Evolutionary conservation across 2,888 invertebrate genomes (phyloP).

Genomic region (Polymixis flavicincta): DNA sequence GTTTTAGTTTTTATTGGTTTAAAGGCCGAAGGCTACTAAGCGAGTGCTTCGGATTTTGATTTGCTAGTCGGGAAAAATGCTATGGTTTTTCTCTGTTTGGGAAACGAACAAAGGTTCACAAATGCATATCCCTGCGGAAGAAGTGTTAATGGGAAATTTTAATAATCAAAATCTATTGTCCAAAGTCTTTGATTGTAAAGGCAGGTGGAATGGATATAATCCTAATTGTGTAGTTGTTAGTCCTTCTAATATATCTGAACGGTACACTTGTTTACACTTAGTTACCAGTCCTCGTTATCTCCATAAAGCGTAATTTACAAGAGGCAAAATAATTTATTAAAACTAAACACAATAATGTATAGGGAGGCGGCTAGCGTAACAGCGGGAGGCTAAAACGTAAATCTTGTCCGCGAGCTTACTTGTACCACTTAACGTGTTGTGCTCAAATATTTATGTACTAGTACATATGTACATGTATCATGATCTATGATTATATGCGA

Average conservation of each 20-base stretch:
- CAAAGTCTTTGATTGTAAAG: constrained; percentile 11
- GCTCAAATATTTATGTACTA: constrained; percentile 48
- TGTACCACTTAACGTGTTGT: constrained; percentile 65
- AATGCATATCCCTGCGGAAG: neutral
- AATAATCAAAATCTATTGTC: neutral
- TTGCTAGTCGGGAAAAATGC: neutral
- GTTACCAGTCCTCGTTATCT: constrained; percentile 54
- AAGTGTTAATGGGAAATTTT: neutral
- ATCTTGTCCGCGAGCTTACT: constrained; percentile 75
- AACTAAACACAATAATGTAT: constrained; percentile 67
- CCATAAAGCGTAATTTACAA: constrained; percentile 60
- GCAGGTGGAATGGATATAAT: constrained; percentile 30
- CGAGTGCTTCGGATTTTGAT: neutral
- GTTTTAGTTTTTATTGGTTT: neutral
- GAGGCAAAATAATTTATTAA: constrained; percentile 65
- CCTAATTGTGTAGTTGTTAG: constrained; percentile 22
- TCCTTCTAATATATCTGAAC: constrained; percentile 36
- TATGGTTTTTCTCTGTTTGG: neutral
- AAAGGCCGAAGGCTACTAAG: neutral
- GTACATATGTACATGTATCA: constrained; percentile 37
- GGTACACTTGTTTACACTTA: constrained; percentile 57
- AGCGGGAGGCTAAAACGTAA: constrained; percentile 83
- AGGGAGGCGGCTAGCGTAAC: constrained; percentile 67
- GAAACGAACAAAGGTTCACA: too few species aligned
- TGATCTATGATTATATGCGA: constrained; percentile 48